phyloP scores from a whole-genome alignment of 2,113 vertebrate species.

The Planiliza haematocheilus region DNA sequence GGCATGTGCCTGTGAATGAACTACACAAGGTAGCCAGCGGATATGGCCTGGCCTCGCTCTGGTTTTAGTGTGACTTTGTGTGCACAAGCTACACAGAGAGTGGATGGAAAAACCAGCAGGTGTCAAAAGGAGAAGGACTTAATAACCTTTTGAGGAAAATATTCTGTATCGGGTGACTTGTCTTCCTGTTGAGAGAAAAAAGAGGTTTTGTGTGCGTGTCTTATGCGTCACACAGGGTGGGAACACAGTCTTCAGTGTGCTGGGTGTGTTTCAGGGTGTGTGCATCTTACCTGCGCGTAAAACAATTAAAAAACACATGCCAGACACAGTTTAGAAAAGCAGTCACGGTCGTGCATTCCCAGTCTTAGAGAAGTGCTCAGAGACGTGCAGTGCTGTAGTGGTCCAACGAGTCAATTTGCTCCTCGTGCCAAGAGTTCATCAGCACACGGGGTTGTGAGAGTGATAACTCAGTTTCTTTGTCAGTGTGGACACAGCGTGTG shows the following conservation, averaged over 20 bases:
- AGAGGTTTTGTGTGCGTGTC: constrained; percentile 26
- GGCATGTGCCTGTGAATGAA: constrained; percentile 7
- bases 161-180: constrained; percentile 69
- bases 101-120: constrained; percentile 20
- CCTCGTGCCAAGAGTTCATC: constrained; percentile 2
- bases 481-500: background rate
- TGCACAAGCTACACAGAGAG: constrained; percentile 27
- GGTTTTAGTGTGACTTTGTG: constrained; percentile 21
- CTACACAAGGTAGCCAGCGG: background rate
- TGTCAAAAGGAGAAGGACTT: constrained; percentile 24
- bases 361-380: background rate
- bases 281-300: background rate
- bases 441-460: background rate
- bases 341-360: background rate
- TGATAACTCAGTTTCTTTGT: background rate
- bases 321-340: background rate
- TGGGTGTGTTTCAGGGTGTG: constrained; percentile 3
- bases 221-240: constrained; percentile 11
- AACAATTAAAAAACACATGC: constrained; percentile 7
- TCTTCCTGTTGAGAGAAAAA: constrained; percentile 77
- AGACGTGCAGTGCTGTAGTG: constrained; percentile 13
- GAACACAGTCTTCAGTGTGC: background rate
- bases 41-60: background rate
- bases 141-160: constrained; percentile 81
- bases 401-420: constrained; percentile 3